Evolutionary conservation across 1,140 invertebrate species (phyloP).

Genomic region (Drosophila guanche): DNA sequence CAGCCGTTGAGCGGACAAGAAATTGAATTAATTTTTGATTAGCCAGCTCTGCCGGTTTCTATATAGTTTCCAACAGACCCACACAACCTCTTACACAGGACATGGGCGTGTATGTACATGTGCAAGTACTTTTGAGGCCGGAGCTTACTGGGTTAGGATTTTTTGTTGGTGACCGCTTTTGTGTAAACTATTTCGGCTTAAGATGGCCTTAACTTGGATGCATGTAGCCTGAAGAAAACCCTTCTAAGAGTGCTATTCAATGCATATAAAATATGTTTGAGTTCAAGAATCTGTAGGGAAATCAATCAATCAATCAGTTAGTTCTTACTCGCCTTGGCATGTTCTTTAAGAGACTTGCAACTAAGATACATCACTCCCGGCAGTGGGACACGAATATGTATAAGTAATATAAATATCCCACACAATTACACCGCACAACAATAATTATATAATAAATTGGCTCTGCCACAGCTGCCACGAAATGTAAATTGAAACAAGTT

Average conservation of each 20-base stretch:
- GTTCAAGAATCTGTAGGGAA: no score
- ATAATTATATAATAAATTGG: slow-evolving; percentile 70
- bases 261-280: no score
- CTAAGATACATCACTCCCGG: neutral
- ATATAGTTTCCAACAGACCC: slow-evolving; percentile 10
- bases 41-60: slow-evolving; percentile 39
- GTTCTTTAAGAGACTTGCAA: slow-evolving; percentile 8
- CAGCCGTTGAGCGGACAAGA: slow-evolving; percentile 55
- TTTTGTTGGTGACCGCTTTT: no score
- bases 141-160: no score
- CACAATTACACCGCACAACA: slow-evolving; percentile 56
- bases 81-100: slow-evolving; percentile 7
- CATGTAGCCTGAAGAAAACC: no score
- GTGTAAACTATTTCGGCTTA: no score
- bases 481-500: slow-evolving; percentile 69
- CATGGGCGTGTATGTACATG: no score
- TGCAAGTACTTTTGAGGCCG: no score
- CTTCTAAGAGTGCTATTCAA: no score
- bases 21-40: slow-evolving; percentile 80
- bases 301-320: no score
- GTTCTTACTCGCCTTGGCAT: neutral
- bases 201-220: no score
- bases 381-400: neutral
- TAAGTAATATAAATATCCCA: slow-evolving; percentile 42
- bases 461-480: slow-evolving; percentile 24